These are phyloP conservation scores for Temnothorax longispinosus DNA, from an alignment of 1,140 invertebrate species.

Conservation along the genomic window DNA sequence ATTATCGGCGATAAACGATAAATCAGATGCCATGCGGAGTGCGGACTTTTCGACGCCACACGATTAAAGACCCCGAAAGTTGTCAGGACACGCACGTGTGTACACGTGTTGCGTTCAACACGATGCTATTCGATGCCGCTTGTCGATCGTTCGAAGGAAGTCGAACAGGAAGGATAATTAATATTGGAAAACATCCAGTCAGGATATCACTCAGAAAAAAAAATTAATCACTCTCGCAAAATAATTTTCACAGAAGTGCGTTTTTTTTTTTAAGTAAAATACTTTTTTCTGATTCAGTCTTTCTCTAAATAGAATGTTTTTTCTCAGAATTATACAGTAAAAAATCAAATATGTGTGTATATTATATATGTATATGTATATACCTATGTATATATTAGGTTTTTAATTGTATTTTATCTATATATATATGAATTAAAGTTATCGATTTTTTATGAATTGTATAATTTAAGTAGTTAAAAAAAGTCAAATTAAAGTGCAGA, in stretches of 20 bases:
- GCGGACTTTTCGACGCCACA: slow-evolving; percentile 38
- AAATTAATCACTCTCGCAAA: not conserved
- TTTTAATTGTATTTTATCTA: not conserved
- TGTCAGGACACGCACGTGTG: slow-evolving; percentile 15
- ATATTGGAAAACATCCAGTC: not conserved
- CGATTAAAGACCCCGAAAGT: slow-evolving; percentile 47
- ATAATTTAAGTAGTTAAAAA: not conserved
- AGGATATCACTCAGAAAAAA: not conserved
- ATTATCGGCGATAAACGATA: slow-evolving; percentile 67
- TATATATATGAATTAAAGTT: not conserved
- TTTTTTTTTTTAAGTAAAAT: not conserved
- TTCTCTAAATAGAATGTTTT: not conserved
- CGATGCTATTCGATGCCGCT: slow-evolving; percentile 38
- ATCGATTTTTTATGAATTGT: not conserved
- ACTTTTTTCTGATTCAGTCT: not conserved
- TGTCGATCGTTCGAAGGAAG: slow-evolving; percentile 32
- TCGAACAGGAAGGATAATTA: slow-evolving; percentile 42
- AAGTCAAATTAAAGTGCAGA: not conserved
- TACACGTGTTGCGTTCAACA: slow-evolving; percentile 25
- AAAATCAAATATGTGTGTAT: not conserved
- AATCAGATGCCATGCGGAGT: slow-evolving; percentile 51
- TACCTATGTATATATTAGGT: too few species aligned
- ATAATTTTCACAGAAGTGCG: not conserved
- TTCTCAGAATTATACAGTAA: not conserved
- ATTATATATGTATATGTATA: too few species aligned